Evolutionary conservation across 1,140 invertebrate genomes (phyloP).

Genomic region (Macrocentrus cingulum): DNA sequence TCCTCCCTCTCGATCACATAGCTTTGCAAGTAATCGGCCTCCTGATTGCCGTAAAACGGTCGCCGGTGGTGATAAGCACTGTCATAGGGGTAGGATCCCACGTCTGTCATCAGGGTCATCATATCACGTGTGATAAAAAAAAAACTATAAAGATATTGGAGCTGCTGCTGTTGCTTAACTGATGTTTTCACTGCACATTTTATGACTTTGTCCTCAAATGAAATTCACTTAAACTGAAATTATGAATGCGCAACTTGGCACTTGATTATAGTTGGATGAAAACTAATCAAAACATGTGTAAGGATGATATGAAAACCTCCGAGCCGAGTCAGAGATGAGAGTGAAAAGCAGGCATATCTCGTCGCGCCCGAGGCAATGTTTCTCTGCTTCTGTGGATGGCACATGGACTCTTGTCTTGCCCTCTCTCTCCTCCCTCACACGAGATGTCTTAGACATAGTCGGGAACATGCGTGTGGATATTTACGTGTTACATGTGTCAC

Average conservation of each 20-base stretch:
- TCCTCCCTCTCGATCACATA: constrained; percentile 41
- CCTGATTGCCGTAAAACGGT: constrained; percentile 37
- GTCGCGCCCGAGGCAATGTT: constrained; percentile 33
- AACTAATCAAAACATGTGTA: no score
- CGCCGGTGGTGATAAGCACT: constrained; percentile 44
- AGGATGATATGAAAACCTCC: constrained; percentile 45
- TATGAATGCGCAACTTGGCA: no score
- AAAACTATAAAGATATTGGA: no score
- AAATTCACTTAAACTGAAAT: no score
- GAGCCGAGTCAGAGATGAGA: constrained; percentile 47
- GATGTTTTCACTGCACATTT: no score
- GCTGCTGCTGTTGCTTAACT: no score
- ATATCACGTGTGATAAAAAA: constrained; percentile 31
- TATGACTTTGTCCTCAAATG: no score
- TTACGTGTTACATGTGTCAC: constrained; percentile 36
- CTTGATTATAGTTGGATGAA: no score
- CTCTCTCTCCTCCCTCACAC: constrained; percentile 30
- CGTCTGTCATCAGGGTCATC: constrained; percentile 57
- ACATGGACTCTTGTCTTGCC: constrained; percentile 37
- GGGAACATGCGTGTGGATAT: constrained; percentile 29
- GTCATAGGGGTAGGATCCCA: constrained; percentile 49
- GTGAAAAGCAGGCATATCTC: constrained; percentile 38
- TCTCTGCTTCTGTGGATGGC: constrained; percentile 29
- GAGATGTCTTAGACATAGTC: constrained; percentile 30
- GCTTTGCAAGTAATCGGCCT: constrained; percentile 40